Conservation (phyloP, 1,140 invertebrate species). For the Lasioglossum albipes region DNA sequence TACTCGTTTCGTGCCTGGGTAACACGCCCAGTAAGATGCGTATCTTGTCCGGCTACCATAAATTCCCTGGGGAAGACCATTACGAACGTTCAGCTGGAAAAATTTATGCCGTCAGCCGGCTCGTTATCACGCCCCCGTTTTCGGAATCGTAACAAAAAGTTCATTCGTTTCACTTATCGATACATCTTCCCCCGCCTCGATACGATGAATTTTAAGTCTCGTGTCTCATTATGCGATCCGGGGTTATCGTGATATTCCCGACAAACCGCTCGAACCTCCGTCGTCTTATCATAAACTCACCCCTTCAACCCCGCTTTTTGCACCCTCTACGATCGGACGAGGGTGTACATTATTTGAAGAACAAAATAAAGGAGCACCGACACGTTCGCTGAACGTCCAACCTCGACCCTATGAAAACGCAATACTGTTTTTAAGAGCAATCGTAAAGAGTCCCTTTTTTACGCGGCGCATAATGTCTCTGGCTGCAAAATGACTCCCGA, state of each 20-base stretch:
- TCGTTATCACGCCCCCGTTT: conserved; percentile 3
- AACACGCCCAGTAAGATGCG: background rate
- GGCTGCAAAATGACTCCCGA: too few species aligned
- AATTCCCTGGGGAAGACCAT: background rate
- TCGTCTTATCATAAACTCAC: background rate
- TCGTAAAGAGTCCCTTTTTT: too few species aligned
- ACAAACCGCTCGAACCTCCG: background rate
- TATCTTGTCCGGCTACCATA: background rate
- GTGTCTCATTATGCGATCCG: background rate
- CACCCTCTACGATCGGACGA: background rate
- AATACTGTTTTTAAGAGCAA: too few species aligned
- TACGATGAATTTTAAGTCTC: background rate
- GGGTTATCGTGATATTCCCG: background rate
- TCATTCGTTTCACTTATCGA: conserved; percentile 44
- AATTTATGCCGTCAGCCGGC: conserved; percentile 3
- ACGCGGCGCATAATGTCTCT: too few species aligned
- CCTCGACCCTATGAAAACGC: too few species aligned
- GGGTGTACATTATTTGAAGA: background rate
- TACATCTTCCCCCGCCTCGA: background rate
- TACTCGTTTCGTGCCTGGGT: background rate
- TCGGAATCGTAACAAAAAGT: conserved; percentile 22
- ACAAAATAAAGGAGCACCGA: background rate
- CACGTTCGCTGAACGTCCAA: too few species aligned
- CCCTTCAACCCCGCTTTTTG: background rate
- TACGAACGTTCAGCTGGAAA: background rate